phyloP scores from a whole-genome alignment of 2,797 vertebrate genomes.

The Myiothlypis coronata region DNA sequence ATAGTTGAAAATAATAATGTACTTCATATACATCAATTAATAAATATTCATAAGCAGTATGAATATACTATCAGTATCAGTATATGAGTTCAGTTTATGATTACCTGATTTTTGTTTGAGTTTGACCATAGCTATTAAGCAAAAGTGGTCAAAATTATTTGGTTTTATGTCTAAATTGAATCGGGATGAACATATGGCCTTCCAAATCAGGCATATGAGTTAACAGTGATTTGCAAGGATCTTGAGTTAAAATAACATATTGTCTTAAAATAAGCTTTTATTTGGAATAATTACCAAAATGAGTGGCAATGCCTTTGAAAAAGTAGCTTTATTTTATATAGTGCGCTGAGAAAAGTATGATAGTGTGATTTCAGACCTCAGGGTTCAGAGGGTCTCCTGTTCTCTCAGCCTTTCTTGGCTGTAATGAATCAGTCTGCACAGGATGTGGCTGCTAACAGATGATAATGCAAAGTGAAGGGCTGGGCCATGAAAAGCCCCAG shows the following conservation, averaged over 20 bases:
- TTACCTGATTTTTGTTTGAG: neutral
- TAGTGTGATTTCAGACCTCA: neutral
- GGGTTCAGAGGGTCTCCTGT: constrained; percentile 40
- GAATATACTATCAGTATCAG: too few relatives aligned
- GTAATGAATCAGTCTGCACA: constrained; percentile 59
- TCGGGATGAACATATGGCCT: neutral
- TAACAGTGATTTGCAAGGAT: neutral
- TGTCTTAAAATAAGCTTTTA: neutral
- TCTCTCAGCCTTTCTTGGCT: constrained; percentile 21
- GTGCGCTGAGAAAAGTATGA: neutral
- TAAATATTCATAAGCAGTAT: neutral
- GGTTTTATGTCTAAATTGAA: neutral
- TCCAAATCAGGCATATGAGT: neutral
- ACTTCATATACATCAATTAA: neutral
- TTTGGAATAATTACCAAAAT: neutral
- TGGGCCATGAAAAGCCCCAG: constrained; percentile 66
- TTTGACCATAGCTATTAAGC: neutral
- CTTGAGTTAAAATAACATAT: neutral
- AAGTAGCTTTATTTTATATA: neutral
- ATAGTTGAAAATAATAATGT: neutral
- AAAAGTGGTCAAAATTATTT: neutral
- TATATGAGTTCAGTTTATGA: neutral
- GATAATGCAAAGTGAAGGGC: constrained; percentile 69
- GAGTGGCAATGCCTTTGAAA: neutral
- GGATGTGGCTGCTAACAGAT: constrained; percentile 68